Evolutionary conservation across 2,888 invertebrate species (phyloP).

Genomic region (Ceramica pisi): DNA sequence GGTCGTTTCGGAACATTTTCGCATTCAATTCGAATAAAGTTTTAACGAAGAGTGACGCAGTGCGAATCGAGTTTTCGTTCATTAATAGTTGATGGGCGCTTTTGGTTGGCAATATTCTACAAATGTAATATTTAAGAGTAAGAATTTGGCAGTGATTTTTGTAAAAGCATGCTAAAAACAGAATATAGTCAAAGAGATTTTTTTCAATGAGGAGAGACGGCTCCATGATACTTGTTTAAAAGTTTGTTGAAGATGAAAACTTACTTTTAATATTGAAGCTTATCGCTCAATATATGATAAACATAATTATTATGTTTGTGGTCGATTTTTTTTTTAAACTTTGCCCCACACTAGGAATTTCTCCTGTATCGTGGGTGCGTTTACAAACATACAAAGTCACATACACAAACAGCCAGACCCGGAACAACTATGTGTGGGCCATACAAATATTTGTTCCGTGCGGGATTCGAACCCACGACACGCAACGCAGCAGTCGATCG

Average conservation of each 20-base stretch:
- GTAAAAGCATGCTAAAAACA: background rate
- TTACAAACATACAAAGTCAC: no score
- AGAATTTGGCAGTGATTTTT: background rate
- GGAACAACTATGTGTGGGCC: no score
- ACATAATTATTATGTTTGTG: no score
- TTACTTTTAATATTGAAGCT: background rate
- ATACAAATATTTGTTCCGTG: no score
- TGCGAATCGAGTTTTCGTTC: constrained; percentile 26
- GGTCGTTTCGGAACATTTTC: constrained; percentile 21
- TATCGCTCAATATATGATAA: no score
- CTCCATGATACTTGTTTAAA: background rate
- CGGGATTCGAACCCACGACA: no score
- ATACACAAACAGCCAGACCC: no score
- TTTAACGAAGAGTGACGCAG: constrained; percentile 53
- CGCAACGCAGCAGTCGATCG: no score
- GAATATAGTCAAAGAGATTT: background rate
- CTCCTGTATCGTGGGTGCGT: no score
- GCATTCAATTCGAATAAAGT: constrained; percentile 36
- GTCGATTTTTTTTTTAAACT: no score
- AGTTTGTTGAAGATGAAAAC: background rate
- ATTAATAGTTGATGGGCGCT: constrained; percentile 33
- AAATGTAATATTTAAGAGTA: constrained; percentile 2
- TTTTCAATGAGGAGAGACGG: background rate
- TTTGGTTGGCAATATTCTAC: constrained; percentile 2
- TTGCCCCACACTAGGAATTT: no score